Percentiles rank a stretch among this genome's conserved stretches.
These are phyloP conservation scores for Ophthalmolycus amberensis DNA, from an alignment of 2,113 vertebrate genomes.

Conservation along the genomic window DNA sequence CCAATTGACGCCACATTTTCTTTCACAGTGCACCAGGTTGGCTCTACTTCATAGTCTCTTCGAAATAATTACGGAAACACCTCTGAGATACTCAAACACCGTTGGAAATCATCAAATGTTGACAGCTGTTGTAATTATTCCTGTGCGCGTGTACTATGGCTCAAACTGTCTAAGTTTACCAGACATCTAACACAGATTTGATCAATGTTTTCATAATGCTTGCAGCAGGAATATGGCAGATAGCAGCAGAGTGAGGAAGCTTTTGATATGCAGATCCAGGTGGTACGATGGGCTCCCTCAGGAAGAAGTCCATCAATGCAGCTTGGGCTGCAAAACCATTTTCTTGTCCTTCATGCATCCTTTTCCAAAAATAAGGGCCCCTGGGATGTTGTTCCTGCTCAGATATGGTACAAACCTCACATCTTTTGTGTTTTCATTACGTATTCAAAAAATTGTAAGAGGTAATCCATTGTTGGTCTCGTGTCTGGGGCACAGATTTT, in stretches of 20 bases:
- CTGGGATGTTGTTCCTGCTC: too few relatives aligned
- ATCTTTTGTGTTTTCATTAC: neutral
- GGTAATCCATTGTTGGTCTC: neutral
- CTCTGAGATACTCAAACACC: neutral
- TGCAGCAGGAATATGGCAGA: slow-evolving; percentile 9
- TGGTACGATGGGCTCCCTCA: slow-evolving; percentile 16
- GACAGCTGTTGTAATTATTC: neutral
- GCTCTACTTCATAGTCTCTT: neutral
- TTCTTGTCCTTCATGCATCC: neutral
- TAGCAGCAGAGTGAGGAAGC: neutral
- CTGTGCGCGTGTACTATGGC: neutral
- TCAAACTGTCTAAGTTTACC: neutral
- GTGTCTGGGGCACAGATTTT: neutral
- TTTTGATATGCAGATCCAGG: slow-evolving; percentile 21
- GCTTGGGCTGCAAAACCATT: neutral
- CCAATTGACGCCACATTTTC: neutral
- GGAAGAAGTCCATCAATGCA: neutral
- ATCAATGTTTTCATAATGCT: neutral
- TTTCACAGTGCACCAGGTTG: neutral
- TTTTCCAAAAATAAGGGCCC: neutral
- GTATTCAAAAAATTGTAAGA: neutral
- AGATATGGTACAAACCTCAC: slow-evolving; percentile 18
- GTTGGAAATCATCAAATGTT: neutral
- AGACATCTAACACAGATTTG: neutral
- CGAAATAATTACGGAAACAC: neutral